Conservation (phyloP, 2,888 invertebrate species). For the Lysandra bellargus region DNA sequence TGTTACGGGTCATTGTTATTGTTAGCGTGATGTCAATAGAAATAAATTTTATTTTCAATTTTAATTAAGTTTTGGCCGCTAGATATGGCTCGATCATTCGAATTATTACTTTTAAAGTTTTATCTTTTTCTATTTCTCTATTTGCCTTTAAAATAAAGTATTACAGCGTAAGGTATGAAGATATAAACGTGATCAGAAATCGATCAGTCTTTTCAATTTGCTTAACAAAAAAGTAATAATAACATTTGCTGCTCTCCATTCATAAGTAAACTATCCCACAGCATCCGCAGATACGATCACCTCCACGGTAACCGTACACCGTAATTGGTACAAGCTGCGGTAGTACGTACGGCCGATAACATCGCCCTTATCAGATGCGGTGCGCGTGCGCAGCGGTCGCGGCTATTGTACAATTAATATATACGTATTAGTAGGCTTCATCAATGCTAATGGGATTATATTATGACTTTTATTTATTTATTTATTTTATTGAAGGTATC, state of each 20-base stretch:
- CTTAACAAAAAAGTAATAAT: not conserved
- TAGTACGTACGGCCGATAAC: not conserved
- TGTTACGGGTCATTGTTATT: slow-evolving; percentile 7
- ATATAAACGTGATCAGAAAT: not conserved
- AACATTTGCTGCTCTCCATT: not conserved
- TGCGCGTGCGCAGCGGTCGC: not conserved
- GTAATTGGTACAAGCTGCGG: slow-evolving; percentile 21
- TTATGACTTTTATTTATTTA: not conserved
- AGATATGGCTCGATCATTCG: not conserved
- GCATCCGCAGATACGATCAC: not conserved
- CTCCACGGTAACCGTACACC: slow-evolving; percentile 14
- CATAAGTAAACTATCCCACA: not conserved
- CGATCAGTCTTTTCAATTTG: not conserved
- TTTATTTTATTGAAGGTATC: not conserved
- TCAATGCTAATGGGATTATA: not conserved
- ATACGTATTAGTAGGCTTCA: not conserved
- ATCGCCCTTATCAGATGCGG: slow-evolving; percentile 20
- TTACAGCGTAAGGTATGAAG: no score
- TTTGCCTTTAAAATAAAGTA: not conserved
- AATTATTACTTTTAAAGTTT: not conserved
- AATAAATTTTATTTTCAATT: not conserved
- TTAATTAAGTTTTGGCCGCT: not conserved
- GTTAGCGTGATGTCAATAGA: not conserved
- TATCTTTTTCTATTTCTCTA: not conserved
- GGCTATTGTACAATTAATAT: not conserved